These are phyloP conservation scores for Lithobates pipiens DNA, from an alignment of 2,797 vertebrate species.

Conservation along the genomic window DNA sequence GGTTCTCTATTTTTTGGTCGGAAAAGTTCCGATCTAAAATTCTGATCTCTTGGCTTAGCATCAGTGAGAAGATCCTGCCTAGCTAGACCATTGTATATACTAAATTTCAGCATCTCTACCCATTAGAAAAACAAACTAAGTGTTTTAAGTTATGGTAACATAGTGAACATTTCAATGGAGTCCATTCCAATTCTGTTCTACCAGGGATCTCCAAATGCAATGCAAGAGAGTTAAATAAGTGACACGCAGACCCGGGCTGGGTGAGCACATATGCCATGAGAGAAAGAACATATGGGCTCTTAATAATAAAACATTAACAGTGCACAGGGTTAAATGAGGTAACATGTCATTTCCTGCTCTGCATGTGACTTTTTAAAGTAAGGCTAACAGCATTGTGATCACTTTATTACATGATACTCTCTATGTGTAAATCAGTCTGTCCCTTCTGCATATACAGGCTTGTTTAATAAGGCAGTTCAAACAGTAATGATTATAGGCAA, in stretches of 20 bases:
- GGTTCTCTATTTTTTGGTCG: too few relatives aligned
- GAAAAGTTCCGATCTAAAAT: too few relatives aligned
- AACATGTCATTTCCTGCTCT: slow-evolving; percentile 24
- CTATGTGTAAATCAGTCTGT: background rate
- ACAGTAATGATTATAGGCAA: too few relatives aligned
- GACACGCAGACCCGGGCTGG: slow-evolving; percentile 17
- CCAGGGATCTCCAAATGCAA: slow-evolving; percentile 19
- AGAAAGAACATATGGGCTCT: slow-evolving; percentile 43
- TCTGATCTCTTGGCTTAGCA: too few relatives aligned
- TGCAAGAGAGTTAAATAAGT: slow-evolving; percentile 16
- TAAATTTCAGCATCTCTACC: background rate
- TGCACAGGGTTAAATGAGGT: slow-evolving; percentile 32
- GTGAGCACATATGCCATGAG: slow-evolving; percentile 34
- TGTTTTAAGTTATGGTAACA: background rate
- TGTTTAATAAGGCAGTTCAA: too few relatives aligned
- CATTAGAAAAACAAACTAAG: background rate
- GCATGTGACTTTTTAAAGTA: background rate
- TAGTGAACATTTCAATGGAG: background rate
- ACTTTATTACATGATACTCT: background rate
- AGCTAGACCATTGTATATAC: background rate
- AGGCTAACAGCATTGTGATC: slow-evolving; percentile 2
- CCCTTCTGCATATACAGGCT: background rate
- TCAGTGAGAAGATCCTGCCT: too few relatives aligned
- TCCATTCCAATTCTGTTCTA: slow-evolving; percentile 23
- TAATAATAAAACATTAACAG: slow-evolving; percentile 43